Percentiles rank a stretch among this genome's conserved stretches.
phyloP scores from a whole-genome alignment of 1,140 invertebrate species.

The Tachypleus tridentatus region DNA sequence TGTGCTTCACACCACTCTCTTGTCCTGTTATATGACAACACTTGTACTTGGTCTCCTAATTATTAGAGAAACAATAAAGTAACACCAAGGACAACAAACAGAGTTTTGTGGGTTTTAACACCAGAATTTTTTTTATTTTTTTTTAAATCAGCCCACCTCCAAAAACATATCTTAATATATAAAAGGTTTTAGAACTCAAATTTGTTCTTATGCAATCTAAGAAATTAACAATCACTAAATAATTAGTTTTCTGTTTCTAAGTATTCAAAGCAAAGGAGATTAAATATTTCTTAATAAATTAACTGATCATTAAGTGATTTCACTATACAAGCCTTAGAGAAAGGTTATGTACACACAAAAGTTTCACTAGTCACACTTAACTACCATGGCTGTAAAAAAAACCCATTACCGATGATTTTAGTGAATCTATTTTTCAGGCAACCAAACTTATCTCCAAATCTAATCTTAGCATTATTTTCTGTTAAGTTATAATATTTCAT shows the following conservation, averaged over 20 bases:
- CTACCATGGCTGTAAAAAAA: background rate
- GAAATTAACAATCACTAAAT: no score
- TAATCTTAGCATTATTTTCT: no score
- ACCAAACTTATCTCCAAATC: background rate
- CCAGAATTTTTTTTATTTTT: conserved; percentile 6
- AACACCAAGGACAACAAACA: conserved; percentile 15
- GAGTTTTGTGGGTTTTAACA: conserved; percentile 10
- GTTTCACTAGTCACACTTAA: background rate
- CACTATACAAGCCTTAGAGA: no score
- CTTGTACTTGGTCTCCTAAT: conserved; percentile 83
- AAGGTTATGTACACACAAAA: background rate
- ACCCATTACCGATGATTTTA: conserved; percentile 7
- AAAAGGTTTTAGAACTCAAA: no score
- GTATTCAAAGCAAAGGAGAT: no score
- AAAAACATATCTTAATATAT: background rate
- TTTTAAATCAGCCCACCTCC: background rate
- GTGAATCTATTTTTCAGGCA: conserved; percentile 4
- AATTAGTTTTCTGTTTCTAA: no score
- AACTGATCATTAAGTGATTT: no score
- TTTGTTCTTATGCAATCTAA: no score
- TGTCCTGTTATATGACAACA: conserved; percentile 95
- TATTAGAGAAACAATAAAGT: conserved; percentile 30
- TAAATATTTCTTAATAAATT: no score
- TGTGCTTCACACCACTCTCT: conserved; percentile 99
- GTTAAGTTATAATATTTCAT: no score